phyloP scores from a whole-genome alignment of 2,888 invertebrate species.

The Andricus curvator region DNA sequence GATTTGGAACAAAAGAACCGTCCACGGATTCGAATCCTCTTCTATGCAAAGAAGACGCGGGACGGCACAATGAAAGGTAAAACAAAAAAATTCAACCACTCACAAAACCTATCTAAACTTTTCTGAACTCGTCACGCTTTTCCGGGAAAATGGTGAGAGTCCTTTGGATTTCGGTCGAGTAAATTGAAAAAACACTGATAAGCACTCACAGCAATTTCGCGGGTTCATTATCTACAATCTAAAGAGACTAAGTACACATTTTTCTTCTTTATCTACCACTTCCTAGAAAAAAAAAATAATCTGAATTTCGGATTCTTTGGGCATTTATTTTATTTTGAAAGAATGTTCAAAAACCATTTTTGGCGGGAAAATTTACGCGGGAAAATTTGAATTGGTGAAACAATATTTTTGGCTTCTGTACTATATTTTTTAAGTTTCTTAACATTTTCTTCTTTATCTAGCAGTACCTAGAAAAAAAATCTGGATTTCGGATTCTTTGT shows the following conservation, averaged over 20 bases:
- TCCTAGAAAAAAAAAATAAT: background rate
- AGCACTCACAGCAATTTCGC: slow-evolving; percentile 5
- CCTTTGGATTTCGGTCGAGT: slow-evolving; percentile 3
- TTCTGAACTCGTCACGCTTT: slow-evolving; percentile 25
- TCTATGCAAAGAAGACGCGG: slow-evolving; percentile 34
- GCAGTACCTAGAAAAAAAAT: too few relatives aligned
- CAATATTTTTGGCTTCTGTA: too few relatives aligned
- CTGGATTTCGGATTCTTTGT: too few relatives aligned
- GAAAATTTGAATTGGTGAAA: too few relatives aligned
- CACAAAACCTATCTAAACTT: slow-evolving; percentile 14
- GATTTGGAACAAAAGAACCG: slow-evolving; percentile 26
- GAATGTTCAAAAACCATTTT: too few relatives aligned
- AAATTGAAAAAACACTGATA: slow-evolving; percentile 23
- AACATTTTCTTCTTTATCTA: too few relatives aligned
- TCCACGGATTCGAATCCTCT: slow-evolving; percentile 19
- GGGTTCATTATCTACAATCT: slow-evolving; percentile 14
- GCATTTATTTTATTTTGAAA: too few relatives aligned
- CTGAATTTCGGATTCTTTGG: slow-evolving; percentile 7
- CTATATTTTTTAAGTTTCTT: too few relatives aligned
- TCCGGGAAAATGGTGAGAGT: slow-evolving; percentile 15
- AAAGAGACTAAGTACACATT: background rate
- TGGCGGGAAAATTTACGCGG: too few relatives aligned
- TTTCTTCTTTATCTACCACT: slow-evolving; percentile 1
- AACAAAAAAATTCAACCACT: slow-evolving; percentile 25
- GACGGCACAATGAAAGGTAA: slow-evolving; percentile 21